A percentile compares a stretch with the other conserved stretches of the same genome.
These are phyloP conservation scores for Aplodontia rufa DNA, from an alignment of 2,113 vertebrate genomes.

Conservation along the genomic window DNA sequence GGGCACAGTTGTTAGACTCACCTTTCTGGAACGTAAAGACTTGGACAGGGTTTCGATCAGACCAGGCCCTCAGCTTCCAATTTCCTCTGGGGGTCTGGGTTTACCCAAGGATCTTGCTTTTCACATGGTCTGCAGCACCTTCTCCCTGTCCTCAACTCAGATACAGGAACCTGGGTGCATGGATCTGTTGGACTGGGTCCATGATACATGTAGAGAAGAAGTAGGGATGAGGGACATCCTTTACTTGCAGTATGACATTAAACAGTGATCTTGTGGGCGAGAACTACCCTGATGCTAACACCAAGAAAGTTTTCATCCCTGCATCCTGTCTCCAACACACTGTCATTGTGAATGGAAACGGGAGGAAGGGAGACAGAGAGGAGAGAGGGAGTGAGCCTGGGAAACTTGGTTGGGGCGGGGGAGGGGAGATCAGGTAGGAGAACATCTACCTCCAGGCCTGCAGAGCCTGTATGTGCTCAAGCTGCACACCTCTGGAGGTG, in stretches of 20 bases:
- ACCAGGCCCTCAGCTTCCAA: neutral
- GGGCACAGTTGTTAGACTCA: neutral
- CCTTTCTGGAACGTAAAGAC: neutral
- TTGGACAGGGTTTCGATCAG: neutral
- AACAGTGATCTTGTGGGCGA: neutral
- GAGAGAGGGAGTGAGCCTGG: neutral
- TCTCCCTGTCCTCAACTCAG: no score
- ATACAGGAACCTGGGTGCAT: neutral
- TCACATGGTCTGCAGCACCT: accelerated
- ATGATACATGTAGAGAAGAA: neutral
- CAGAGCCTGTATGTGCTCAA: no score
- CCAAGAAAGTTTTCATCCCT: no score
- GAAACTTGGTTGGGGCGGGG: accelerated
- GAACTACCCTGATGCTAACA: neutral
- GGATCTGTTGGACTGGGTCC: no score
- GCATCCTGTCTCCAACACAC: accelerated
- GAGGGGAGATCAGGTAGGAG: neutral
- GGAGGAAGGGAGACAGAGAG: neutral
- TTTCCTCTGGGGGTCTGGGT: neutral
- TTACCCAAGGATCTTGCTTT: neutral
- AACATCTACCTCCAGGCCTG: neutral
- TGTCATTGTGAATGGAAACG: neutral
- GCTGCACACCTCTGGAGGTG: neutral
- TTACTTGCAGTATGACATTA: neutral
- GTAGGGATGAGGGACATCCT: neutral